Percentiles rank a stretch among this genome's conserved stretches.
Conservation (phyloP, 1,140 invertebrate species). For the Thaumatotibia leucotreta region DNA sequence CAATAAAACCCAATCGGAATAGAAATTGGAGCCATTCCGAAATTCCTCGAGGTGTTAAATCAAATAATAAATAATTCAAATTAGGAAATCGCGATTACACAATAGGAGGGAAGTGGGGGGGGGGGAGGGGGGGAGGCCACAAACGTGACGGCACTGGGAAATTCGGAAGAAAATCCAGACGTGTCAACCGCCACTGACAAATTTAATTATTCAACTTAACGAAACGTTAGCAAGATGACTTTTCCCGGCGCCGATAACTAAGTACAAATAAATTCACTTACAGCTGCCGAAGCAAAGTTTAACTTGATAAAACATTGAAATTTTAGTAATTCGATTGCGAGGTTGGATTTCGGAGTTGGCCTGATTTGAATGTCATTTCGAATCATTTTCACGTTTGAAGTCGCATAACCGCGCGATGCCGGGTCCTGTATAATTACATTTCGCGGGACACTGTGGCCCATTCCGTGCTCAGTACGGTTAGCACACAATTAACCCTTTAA, state of each 20-base stretch:
- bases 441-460: background rate
- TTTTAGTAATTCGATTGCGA: slow-evolving; percentile 70
- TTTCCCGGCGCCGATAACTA: slow-evolving; percentile 70
- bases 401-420: background rate
- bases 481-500: no score
- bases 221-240: slow-evolving; percentile 74
- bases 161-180: slow-evolving; percentile 65
- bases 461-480: background rate
- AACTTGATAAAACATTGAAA: slow-evolving; percentile 75
- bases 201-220: slow-evolving; percentile 75
- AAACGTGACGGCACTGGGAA: slow-evolving; percentile 60
- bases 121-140: slow-evolving; percentile 23
- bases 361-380: slow-evolving; percentile 66
- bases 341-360: slow-evolving; percentile 51
- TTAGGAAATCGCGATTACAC: slow-evolving; percentile 66
- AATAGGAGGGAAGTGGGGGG: slow-evolving; percentile 40
- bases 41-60: slow-evolving; percentile 50
- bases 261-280: slow-evolving; percentile 76
- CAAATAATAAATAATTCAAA: slow-evolving; percentile 75
- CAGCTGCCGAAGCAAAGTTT: slow-evolving; percentile 69
- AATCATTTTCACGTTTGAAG: slow-evolving; percentile 34
- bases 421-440: background rate
- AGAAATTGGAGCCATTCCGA: slow-evolving; percentile 20
- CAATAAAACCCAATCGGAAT: slow-evolving; percentile 27
- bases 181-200: slow-evolving; percentile 71